Base-by-base conservation (phyloP, 2,797 vertebrate species). In the Xiphorhynchus erythropygius region DNA sequence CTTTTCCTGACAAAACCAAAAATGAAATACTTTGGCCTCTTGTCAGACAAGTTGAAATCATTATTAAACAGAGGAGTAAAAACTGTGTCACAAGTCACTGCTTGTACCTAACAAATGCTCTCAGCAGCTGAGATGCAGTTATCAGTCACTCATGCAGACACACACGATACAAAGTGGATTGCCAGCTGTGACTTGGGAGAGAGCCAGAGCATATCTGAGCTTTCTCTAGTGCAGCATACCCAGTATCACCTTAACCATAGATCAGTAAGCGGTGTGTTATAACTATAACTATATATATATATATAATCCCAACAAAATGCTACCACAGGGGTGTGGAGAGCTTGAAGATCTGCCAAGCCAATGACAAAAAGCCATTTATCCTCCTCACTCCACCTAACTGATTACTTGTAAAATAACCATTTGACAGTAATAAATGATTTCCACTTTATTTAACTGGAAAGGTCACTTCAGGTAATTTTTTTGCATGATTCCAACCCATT, bases 151-250 rank as follows among this genome's bases (percentile, higher is more conserved):
- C 21, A 5, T 33, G 65, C 4, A 3, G 62, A 84, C 53, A 47
- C 64, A 49, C 15, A 2, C 1, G 0, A 21, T 44, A 65, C 1
- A 6, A 44, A 78, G 62, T 57, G 56, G 21, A 47, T 75, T 57
- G 57, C 87, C 69, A 81, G 80, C 85, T 94, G 91, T 84, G 87
- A 94, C 42, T 33, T 93, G 69, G 83, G 87, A 81, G 12, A 41
- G 9, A 79, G 85, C 94, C 87, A 95, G 65, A 78, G 73, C 42
- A 28, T 53, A 64, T 68, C 87, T 25, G 33, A 89, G 62, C 59
- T 74, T 33, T 80, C 68, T 63, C 60, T 24, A 27, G 49, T 15
- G 24, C 75, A 52, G 23, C 49, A 22, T 49, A 71, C 19, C 41
- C 64, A 21, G 47, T 39, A 57, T 37, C 44, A 53, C 73, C 7